Conservation (phyloP, 2,888 invertebrate genomes). For the Hemicrepidius hirtus region DNA sequence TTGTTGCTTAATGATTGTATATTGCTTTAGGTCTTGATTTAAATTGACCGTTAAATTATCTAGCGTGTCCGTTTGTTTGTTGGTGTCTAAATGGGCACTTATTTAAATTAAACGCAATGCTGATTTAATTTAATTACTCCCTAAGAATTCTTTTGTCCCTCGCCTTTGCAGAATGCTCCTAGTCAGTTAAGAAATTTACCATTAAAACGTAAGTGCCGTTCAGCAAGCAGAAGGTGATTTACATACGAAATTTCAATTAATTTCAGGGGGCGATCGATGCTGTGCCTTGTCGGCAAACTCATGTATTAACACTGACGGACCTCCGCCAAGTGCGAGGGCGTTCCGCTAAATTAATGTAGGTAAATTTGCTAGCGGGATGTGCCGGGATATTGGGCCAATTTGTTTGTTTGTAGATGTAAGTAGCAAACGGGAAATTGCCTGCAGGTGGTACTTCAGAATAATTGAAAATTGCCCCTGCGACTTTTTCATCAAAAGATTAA, state of each 20-base stretch:
- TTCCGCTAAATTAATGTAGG: conserved; percentile 61
- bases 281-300: conserved; percentile 49
- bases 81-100: conserved; percentile 57
- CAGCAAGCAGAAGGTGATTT: conserved; percentile 49
- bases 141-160: conserved; percentile 46
- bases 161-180: conserved; percentile 32
- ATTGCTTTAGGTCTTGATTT: conserved; percentile 65
- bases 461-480: conserved; percentile 44
- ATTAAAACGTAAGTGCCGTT: conserved; percentile 33
- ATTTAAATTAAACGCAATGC: conserved; percentile 58
- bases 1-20: conserved; percentile 67
- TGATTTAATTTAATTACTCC: conserved; percentile 52
- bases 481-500: conserved; percentile 43
- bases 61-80: conserved; percentile 60
- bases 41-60: conserved; percentile 65
- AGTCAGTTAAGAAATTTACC: conserved; percentile 34
- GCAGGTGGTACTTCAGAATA: conserved; percentile 47
- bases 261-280: conserved; percentile 51
- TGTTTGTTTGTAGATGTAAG: conserved; percentile 60
- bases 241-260: conserved; percentile 59
- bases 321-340: conserved; percentile 52
- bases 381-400: conserved; percentile 60
- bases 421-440: conserved; percentile 55
- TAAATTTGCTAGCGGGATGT: conserved; percentile 59
- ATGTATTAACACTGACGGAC: conserved; percentile 52